Base-by-base conservation (phyloP, 2,888 invertebrate genomes). In the Aelia acuminata region DNA sequence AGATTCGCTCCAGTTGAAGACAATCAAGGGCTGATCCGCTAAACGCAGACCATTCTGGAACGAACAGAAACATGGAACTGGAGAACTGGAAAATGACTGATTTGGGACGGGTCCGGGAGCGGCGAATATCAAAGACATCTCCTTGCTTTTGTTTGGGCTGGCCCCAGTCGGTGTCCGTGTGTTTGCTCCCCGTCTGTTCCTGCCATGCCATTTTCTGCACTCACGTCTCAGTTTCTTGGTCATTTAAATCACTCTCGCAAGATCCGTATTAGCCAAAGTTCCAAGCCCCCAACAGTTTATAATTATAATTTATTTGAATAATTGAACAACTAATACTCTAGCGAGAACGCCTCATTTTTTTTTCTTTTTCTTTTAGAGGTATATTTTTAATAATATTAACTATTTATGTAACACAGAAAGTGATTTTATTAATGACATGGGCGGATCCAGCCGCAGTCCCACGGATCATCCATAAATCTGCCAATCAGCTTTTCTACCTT, bases 31-130 rank as follows among this genome's bases (percentile, higher is more conserved):
- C 4, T 11, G 43, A 80, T 47, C 43, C 3, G 80, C 43, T 80
- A 43, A 80, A 80, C 5, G 43, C n/a, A 39, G 80, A 80, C 39
- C 80, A 80, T 39, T 43, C 80, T 43, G 80, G 80, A 35, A 70
- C 63, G 31, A 70, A 35, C 31, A 31, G 31, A 3, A 35, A 70
- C 63, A 35, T 70, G 63, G 63, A 80, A 80, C 43, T n/a, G 39
- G 80, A 80, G 80, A 80, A 47, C n/a, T 80, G 80, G 43, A 43
- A 80, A 80, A 80, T 80, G 39, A 80, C 22, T 22, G 80, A 43
- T 80, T 80, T 39, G 43, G 15, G 43, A 22, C 80, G 43, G 43
- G 5, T n/a, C n/a, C n/a, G 2, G 0, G 0, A 22, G 22, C 80
- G 80, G 80, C n/a, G n/a, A 43, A 80, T 80, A 43, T 80, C 80